Percentiles rank a stretch among this genome's conserved stretches.
These are phyloP conservation scores for Theretra japonica DNA, from an alignment of 2,888 invertebrate genomes.

Conservation along the genomic window DNA sequence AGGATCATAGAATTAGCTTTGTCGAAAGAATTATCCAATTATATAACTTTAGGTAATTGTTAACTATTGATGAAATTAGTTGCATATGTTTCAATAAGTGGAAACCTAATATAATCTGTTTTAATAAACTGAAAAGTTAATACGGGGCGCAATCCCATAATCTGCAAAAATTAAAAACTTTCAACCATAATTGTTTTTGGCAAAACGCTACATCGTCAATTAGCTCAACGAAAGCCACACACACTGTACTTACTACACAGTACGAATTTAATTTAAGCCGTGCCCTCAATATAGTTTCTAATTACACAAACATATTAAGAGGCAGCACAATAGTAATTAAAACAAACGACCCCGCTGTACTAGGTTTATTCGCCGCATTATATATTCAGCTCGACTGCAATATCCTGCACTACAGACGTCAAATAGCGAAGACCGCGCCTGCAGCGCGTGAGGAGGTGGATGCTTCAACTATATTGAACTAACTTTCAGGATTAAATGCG, in stretches of 20 bases:
- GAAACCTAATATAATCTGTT: too few species aligned
- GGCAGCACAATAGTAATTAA: conserved; percentile 17
- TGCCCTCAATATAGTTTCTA: conserved; percentile 8
- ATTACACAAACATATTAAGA: conserved; percentile 17
- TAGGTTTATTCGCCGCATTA: conserved; percentile 6
- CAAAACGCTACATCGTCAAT: neutral
- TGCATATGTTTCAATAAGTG: too few species aligned
- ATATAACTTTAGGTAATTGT: too few species aligned
- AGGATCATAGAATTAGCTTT: neutral
- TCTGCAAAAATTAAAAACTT: neutral
- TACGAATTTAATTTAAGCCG: neutral
- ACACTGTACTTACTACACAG: neutral
- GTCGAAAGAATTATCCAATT: too few species aligned
- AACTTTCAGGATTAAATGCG: conserved; percentile 11
- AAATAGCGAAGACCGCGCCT: neutral
- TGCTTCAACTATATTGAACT: conserved; percentile 17
- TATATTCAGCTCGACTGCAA: neutral
- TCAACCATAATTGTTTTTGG: neutral
- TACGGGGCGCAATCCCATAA: neutral
- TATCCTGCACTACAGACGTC: neutral
- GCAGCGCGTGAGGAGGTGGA: neutral
- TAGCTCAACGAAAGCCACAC: neutral
- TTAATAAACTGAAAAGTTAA: neutral
- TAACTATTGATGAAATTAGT: too few species aligned
- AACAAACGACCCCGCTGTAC: neutral